Conservation (phyloP, 2,888 invertebrate genomes). For the Sinohyriopsis cumingii region DNA sequence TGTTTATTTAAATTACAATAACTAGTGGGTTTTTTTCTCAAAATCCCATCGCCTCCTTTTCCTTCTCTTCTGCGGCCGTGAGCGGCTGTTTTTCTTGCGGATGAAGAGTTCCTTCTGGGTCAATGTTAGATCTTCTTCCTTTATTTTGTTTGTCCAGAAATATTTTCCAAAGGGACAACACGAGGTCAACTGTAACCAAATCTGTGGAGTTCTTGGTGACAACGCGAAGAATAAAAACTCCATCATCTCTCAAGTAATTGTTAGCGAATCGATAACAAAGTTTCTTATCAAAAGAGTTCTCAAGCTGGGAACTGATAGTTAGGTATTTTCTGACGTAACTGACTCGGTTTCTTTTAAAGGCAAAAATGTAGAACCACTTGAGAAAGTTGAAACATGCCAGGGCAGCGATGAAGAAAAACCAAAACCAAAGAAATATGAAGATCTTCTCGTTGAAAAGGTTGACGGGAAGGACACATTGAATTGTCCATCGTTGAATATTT, state of each 20-base stretch:
- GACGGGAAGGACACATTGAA: constrained; percentile 63
- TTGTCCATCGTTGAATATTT: constrained; percentile 58
- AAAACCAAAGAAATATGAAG: constrained; percentile 64
- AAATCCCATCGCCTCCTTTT: no score
- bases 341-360: constrained; percentile 46
- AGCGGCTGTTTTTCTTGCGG: constrained; percentile 33
- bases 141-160: constrained; percentile 52
- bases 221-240: constrained; percentile 57
- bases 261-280: constrained; percentile 56
- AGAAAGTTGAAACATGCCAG: constrained; percentile 48
- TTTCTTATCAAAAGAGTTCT: constrained; percentile 52
- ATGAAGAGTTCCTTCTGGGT: constrained; percentile 27
- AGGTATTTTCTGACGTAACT: constrained; percentile 60
- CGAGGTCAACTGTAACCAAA: constrained; percentile 56
- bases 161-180: constrained; percentile 54
- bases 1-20: no score
- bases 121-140: constrained; percentile 22
- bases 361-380: constrained; percentile 51
- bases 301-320: constrained; percentile 53
- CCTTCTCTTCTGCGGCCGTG: constrained; percentile 10
- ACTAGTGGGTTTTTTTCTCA: no score
- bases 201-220: constrained; percentile 60
- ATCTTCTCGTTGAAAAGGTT: constrained; percentile 67
- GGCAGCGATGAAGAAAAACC: constrained; percentile 54
- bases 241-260: constrained; percentile 60